Conservation (phyloP, 2,888 invertebrate species). For the Dynastes grantii region DNA sequence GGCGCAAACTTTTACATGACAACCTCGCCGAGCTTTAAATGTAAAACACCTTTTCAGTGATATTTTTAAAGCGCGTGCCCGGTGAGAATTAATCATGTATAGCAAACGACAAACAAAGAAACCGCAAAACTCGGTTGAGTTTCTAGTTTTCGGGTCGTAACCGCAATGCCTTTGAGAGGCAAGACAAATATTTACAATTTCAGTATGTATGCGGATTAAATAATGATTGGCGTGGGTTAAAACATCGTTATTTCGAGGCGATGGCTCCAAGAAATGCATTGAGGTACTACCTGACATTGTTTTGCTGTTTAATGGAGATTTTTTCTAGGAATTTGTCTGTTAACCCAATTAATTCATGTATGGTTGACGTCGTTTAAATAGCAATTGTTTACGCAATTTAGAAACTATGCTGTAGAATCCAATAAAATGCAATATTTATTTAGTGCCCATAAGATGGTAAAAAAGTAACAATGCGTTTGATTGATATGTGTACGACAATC, state of each 20-base stretch:
- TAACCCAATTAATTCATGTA: no score
- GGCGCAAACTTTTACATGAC: no score
- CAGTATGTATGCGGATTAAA: slow-evolving; percentile 15
- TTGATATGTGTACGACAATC: no score
- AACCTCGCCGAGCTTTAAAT: no score
- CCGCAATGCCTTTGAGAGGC: slow-evolving; percentile 33
- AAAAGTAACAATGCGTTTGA: no score
- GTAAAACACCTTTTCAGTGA: background rate
- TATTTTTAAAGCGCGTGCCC: background rate
- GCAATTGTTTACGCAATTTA: no score
- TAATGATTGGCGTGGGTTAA: slow-evolving; percentile 9
- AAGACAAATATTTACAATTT: slow-evolving; percentile 40
- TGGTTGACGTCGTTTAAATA: no score
- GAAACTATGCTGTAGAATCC: no score
- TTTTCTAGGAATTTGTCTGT: no score
- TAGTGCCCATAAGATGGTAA: no score
- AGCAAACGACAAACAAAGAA: slow-evolving; percentile 1
- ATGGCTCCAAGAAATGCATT: background rate
- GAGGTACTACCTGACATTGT: background rate
- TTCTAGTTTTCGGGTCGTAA: slow-evolving; percentile 22
- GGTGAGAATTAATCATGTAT: background rate
- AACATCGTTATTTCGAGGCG: background rate
- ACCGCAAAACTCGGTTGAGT: slow-evolving; percentile 25
- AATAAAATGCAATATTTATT: no score
- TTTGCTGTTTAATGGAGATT: no score